A percentile compares a stretch with the other conserved stretches of the same genome.
Evolutionary conservation across 2,888 invertebrate genomes (phyloP).

Genomic region (Tortrix viridana): DNA sequence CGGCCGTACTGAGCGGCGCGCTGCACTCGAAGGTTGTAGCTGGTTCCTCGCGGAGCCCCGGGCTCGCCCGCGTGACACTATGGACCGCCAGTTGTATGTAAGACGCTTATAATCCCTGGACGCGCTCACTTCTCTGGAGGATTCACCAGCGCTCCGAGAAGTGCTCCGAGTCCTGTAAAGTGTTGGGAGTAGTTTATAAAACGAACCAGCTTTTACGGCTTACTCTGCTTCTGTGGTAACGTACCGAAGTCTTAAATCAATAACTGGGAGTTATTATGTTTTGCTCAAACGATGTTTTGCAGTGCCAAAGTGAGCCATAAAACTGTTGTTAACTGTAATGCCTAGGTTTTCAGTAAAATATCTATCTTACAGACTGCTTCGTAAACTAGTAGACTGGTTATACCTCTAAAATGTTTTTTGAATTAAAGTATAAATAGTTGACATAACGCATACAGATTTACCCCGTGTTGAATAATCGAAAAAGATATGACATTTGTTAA

Average conservation of each 20-base stretch:
- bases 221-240: constrained; percentile 76
- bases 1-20: constrained; percentile 68
- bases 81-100: constrained; percentile 62
- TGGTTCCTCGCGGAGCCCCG: constrained; percentile 56
- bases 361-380: constrained; percentile 79
- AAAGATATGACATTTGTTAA: constrained; percentile 60
- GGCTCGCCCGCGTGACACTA: constrained; percentile 59
- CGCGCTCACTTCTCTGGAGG: constrained; percentile 38
- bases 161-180: constrained; percentile 45
- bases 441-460: constrained; percentile 68
- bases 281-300: constrained; percentile 77
- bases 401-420: constrained; percentile 76
- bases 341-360: constrained; percentile 76
- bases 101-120: constrained; percentile 55
- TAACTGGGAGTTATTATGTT: constrained; percentile 61
- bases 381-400: constrained; percentile 80
- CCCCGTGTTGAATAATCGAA: constrained; percentile 60
- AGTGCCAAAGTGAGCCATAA: constrained; percentile 83
- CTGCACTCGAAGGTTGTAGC: constrained; percentile 54
- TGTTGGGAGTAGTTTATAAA: constrained; percentile 53
- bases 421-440: constrained; percentile 70
- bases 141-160: constrained; percentile 15
- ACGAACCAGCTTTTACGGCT: constrained; percentile 76
- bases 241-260: constrained; percentile 56
- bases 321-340: constrained; percentile 68